These are phyloP conservation scores for Coronaproctus castanopsis DNA, from an alignment of 2,888 invertebrate species.

Conservation along the genomic window DNA sequence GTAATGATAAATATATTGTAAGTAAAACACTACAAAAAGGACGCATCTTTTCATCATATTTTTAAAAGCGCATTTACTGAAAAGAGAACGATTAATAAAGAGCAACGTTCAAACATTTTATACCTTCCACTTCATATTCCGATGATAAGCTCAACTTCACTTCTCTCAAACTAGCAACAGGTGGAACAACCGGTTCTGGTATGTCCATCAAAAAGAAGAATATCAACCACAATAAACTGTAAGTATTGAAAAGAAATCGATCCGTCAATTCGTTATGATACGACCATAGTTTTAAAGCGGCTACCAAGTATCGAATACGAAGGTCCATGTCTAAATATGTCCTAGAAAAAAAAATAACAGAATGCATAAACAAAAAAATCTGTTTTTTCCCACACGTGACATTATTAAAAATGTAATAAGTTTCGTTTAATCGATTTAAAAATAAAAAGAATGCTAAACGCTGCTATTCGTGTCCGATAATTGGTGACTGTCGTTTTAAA, in stretches of 20 bases:
- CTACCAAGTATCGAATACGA: conserved; percentile 17
- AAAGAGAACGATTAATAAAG: too few species aligned
- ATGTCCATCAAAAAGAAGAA: conserved; percentile 19
- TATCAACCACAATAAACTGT: conserved; percentile 18
- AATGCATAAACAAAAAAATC: background rate
- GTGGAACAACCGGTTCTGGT: conserved; percentile 15
- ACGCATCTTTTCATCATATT: too few species aligned
- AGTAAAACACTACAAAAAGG: too few species aligned
- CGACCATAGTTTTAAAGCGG: conserved; percentile 19
- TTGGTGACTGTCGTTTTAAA: too few species aligned
- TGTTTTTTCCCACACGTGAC: background rate
- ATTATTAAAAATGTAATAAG: background rate
- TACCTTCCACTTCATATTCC: conserved; percentile 8
- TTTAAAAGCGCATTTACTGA: too few species aligned
- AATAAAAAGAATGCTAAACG: background rate
- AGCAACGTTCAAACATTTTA: too few species aligned
- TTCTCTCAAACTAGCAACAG: conserved; percentile 14
- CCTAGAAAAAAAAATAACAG: conserved; percentile 9
- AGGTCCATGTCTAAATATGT: conserved; percentile 16
- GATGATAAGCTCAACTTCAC: too few species aligned
- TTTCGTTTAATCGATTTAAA: background rate
- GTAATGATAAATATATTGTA: too few species aligned
- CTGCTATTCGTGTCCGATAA: background rate
- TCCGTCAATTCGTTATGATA: conserved; percentile 16
- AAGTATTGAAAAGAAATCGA: conserved; percentile 18